Conservation (phyloP, 92 coral and sea anemone species). For the Umimayanthus kanabou region DNA sequence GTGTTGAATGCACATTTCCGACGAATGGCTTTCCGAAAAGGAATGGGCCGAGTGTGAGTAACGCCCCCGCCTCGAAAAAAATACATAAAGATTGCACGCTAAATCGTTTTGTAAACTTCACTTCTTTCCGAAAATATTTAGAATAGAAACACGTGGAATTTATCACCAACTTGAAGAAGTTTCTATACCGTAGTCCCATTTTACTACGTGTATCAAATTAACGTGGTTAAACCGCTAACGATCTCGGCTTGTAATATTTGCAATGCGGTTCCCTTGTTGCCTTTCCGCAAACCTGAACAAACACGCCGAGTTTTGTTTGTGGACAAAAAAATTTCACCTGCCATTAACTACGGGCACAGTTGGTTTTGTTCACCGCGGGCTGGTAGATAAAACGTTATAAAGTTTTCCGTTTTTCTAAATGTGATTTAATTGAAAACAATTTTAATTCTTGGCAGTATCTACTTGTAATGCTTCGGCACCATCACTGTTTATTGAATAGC, state of each 20-base stretch:
- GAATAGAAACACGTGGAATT: background rate
- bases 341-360: background rate
- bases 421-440: too few relatives aligned
- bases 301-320: background rate
- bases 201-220: background rate
- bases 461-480: too few relatives aligned
- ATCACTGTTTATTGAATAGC: too few relatives aligned
- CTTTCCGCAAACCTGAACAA: constrained; percentile 12
- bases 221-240: background rate
- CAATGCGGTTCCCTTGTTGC: background rate
- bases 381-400: too few relatives aligned
- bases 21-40: background rate
- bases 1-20: background rate
- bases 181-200: background rate
- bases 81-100: background rate
- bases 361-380: background rate
- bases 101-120: background rate
- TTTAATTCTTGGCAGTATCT: background rate
- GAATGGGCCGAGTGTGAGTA: background rate
- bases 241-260: background rate
- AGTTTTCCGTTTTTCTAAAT: background rate
- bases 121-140: background rate
- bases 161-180: background rate
- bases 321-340: background rate
- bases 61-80: background rate